Conservation (phyloP, 1,140 invertebrate species). For the Meloidogyne chitwoodi region DNA sequence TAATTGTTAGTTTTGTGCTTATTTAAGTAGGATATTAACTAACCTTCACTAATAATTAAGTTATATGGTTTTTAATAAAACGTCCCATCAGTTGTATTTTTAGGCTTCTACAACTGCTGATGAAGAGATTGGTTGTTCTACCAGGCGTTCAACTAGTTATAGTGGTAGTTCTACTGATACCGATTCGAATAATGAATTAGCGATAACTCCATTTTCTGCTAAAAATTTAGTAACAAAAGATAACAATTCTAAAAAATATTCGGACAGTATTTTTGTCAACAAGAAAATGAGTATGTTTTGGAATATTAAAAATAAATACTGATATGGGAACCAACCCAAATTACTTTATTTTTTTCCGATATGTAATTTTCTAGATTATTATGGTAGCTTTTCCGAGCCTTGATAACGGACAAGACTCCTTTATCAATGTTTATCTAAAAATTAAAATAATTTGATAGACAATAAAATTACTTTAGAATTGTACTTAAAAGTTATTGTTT, state of each 20-base stretch:
- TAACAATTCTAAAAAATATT: background rate
- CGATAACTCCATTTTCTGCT: background rate
- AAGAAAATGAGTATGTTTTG: constrained; percentile 1
- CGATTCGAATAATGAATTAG: constrained; percentile 12
- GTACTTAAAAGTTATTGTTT: background rate
- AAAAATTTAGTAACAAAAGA: constrained; percentile 8
- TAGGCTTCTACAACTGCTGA: constrained; percentile 35
- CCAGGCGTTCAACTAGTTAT: constrained; percentile 35
- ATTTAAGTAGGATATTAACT: too few species aligned
- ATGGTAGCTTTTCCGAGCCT: too few species aligned
- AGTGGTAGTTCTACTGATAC: constrained; percentile 16
- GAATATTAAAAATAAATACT: too few species aligned
- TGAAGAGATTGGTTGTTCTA: constrained; percentile 23
- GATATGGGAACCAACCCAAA: too few species aligned
- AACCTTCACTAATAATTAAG: too few species aligned
- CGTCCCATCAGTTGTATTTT: too few species aligned
- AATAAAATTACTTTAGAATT: background rate
- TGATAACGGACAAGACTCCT: too few species aligned
- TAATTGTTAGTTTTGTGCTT: too few species aligned
- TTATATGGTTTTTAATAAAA: too few species aligned
- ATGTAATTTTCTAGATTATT: too few species aligned
- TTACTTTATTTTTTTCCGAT: too few species aligned
- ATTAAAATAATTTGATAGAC: background rate
- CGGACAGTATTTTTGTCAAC: background rate
- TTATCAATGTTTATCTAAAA: background rate